These are phyloP conservation scores for Setipinna tenuifilis DNA, from an alignment of 2,797 vertebrate species.

Conservation along the genomic window DNA sequence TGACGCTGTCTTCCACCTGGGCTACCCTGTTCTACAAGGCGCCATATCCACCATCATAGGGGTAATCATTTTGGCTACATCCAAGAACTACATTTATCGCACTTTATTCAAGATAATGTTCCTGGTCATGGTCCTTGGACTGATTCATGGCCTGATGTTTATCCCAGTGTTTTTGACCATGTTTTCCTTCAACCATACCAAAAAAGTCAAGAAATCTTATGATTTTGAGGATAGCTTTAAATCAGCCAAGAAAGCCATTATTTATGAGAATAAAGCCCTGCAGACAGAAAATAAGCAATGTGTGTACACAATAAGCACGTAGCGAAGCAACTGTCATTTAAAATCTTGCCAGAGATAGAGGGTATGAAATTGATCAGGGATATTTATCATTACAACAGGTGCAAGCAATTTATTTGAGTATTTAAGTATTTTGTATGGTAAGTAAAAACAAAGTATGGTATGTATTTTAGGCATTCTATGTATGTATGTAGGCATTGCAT, in stretches of 20 bases:
- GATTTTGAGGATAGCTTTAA: slow-evolving; percentile 9
- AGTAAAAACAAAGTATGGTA: not conserved
- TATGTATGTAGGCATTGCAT: not conserved
- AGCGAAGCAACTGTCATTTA: not conserved
- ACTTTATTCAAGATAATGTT: slow-evolving; percentile 87
- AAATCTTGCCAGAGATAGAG: not conserved
- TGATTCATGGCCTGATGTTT: slow-evolving; percentile 78
- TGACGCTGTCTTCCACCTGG: slow-evolving; percentile 74
- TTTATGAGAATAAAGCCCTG: slow-evolving; percentile 32
- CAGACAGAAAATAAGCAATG: not conserved
- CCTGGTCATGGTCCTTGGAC: slow-evolving; percentile 80
- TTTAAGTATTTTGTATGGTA: not conserved
- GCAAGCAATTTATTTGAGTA: not conserved
- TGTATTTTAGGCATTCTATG: not conserved
- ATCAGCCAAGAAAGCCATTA: not conserved
- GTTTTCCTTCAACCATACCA: slow-evolving; percentile 39
- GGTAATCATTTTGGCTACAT: slow-evolving; percentile 70
- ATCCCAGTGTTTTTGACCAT: slow-evolving; percentile 80
- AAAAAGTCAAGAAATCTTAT: slow-evolving; percentile 22
- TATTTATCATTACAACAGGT: not conserved
- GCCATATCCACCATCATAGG: slow-evolving; percentile 79
- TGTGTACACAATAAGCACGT: slow-evolving; percentile 26
- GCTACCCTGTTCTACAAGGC: slow-evolving; percentile 81
- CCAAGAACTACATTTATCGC: slow-evolving; percentile 77
- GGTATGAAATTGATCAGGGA: slow-evolving; percentile 18